Percentiles rank a stretch among this genome's conserved stretches.
These are phyloP conservation scores for Nestor notabilis DNA, from an alignment of 2,113 vertebrate genomes.

Conservation along the genomic window DNA sequence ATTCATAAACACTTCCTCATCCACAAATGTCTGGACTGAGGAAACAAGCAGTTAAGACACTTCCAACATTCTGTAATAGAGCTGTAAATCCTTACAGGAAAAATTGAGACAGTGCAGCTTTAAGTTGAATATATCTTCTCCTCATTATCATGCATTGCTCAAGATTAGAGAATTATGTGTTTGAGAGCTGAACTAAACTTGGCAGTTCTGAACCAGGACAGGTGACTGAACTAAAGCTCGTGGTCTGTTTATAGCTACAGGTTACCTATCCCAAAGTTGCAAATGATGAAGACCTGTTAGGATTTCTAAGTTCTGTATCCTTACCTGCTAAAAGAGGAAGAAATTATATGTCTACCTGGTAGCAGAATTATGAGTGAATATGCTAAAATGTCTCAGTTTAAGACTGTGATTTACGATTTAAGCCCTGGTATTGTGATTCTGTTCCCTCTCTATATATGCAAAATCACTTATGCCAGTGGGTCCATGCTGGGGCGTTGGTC, in stretches of 20 bases:
- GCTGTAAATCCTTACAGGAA: not conserved
- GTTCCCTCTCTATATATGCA: not conserved
- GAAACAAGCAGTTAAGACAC: not conserved
- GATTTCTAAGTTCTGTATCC: not conserved
- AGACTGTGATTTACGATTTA: not conserved
- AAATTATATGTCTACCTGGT: not conserved
- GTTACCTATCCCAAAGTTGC: not conserved
- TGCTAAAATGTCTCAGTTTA: not conserved
- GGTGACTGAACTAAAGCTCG: not conserved
- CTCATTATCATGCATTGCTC: not conserved
- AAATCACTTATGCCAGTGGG: not conserved
- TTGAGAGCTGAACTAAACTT: not conserved
- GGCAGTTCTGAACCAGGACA: not conserved
- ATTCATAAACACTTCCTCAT: not conserved
- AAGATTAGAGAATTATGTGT: not conserved
- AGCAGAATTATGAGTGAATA: not conserved
- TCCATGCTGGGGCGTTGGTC: not conserved
- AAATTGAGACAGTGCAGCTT: not conserved
- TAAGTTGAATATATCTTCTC: not conserved
- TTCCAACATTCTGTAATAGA: not conserved
- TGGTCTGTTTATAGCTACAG: not conserved
- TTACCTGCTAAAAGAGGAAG: not conserved
- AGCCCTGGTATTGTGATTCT: not conserved
- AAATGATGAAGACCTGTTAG: not conserved
- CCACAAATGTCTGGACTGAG: not conserved